These are phyloP conservation scores for Heliothis subflexa DNA, from an alignment of 1,140 invertebrate genomes.

Conservation along the genomic window DNA sequence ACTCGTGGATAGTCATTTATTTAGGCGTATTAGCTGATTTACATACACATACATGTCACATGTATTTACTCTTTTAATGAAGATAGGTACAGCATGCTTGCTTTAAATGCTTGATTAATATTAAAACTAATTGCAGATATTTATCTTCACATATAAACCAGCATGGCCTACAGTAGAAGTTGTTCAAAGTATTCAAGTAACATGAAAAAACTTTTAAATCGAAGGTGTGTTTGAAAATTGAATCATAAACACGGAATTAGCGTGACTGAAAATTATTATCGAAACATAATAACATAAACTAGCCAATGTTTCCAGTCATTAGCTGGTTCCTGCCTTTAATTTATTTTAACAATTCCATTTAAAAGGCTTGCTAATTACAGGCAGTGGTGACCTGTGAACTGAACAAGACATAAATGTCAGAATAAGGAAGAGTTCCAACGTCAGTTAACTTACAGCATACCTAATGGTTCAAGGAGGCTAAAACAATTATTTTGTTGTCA, in stretches of 20 bases:
- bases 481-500: background rate
- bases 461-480: background rate
- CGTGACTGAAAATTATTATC: too few relatives aligned
- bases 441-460: background rate
- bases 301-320: background rate
- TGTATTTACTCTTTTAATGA: too few relatives aligned
- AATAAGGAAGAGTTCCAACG: background rate
- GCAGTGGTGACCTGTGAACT: background rate
- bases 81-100: too few relatives aligned
- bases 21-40: background rate
- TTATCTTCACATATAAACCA: too few relatives aligned
- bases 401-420: conserved; percentile 7
- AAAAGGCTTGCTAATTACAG: conserved; percentile 1
- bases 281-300: background rate
- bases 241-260: too few relatives aligned
- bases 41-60: too few relatives aligned
- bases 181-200: too few relatives aligned
- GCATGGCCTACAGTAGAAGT: too few relatives aligned
- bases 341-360: background rate
- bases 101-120: too few relatives aligned
- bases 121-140: too few relatives aligned
- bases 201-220: too few relatives aligned
- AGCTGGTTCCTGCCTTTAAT: background rate
- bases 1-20: background rate
- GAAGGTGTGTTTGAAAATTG: too few relatives aligned